Evolutionary conservation across 2,113 vertebrate species (phyloP).

Genomic region (Chamaetylas fuelleborni): DNA sequence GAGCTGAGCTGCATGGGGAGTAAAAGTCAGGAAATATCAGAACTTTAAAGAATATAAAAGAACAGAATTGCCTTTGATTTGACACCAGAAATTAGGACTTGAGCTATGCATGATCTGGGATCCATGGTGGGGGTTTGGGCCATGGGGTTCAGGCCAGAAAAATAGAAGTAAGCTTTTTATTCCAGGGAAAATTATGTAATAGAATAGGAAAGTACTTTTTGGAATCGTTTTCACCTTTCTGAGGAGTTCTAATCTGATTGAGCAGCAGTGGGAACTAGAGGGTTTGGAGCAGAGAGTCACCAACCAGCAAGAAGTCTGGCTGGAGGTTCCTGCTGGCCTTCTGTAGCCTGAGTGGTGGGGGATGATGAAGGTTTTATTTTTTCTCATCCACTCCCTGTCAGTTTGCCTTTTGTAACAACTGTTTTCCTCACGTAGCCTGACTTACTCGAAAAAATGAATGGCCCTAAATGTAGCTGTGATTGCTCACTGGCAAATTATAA

Average conservation of each 20-base stretch:
- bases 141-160: background rate
- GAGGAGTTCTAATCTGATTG: background rate
- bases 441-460: background rate
- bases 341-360: no score
- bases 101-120: background rate
- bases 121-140: background rate
- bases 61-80: slow-evolving; percentile 10
- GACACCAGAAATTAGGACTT: background rate
- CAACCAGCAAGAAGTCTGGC: background rate
- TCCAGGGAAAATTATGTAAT: background rate
- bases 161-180: background rate
- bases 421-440: background rate
- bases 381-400: background rate
- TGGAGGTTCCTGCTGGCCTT: background rate
- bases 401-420: background rate
- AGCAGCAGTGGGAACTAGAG: background rate
- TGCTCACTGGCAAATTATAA: background rate
- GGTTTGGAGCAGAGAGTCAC: background rate
- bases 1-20: background rate
- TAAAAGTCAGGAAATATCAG: background rate
- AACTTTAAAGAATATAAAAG: slow-evolving; percentile 15
- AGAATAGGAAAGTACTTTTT: background rate
- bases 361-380: background rate
- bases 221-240: background rate
- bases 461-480: background rate